Evolutionary conservation across 2,113 vertebrate genomes (phyloP), one percentile per base, ranked within the genome.

Genomic region (Promerops cafer): DNA sequence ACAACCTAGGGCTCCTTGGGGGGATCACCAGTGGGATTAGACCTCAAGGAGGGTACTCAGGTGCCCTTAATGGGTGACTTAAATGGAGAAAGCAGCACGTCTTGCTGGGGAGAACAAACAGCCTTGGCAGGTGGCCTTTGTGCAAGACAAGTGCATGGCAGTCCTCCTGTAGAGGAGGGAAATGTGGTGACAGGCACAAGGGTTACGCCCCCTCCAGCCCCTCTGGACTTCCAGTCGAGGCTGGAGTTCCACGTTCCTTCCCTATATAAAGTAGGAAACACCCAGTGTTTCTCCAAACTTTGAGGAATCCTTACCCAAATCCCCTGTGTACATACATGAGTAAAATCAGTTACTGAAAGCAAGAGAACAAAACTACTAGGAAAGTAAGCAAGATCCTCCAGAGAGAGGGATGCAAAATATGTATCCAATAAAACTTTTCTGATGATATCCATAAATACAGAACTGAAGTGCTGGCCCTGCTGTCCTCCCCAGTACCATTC

Each of bases 391-490:
- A 68, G 69, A 75, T 92, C 50, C 80, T 90, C 79, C 60, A 81
- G 90, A 76, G 93, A 63, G 31, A 45, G 20, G 9, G 60, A 87
- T 92, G 86, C 88, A 94, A 96, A 97, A 95, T 96, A 93, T 92
- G 76, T 92, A 81, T 92, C 69, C 88, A 96, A 94, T 96, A 96
- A 95, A 96, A 82, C 61, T 84, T 83, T 88, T 49, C 49, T 87
- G 88, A 92, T 96, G 86, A 92, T 90, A 53, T 37, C 76, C 83
- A 93, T 97, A 97, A 96, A 95, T 96, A 93, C 37, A 95, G 86
- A 74, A 19, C 49, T 92, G 93, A 94, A 96, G 49, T 91, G 89
- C 93, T 94, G 65, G 83, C 83, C 91, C 81, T 80, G 63, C 89
- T 93, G 53, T 94, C 93, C 72, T 92, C 85, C 89, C 64, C 76